Base-by-base conservation (phyloP, 2,888 invertebrate genomes). In the Julus scandinavius region DNA sequence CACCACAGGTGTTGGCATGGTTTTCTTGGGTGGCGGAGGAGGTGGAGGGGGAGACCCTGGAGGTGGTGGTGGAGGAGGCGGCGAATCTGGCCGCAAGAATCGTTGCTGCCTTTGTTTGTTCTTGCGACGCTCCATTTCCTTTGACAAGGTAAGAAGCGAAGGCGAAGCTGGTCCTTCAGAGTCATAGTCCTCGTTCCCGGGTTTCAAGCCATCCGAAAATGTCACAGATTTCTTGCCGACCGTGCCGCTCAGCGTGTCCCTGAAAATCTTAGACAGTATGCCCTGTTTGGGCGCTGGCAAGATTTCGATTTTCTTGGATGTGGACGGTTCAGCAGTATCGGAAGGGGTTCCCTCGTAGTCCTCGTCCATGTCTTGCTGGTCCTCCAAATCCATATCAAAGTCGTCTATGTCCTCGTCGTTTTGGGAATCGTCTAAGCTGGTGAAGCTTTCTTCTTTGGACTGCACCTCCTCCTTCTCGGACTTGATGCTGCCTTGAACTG, bases 191-290 rank as follows among this genome's bases (percentile, higher is more conserved):
- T 90, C 90, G 84, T 89, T 90, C 3, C 89, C 90, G 1, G 90
- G 90, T 29, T 90, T 90, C 63, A 90, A 87, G 38, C 90, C 90
- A 86, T 90, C 90, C 2, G 90, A 90, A 88, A 90, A 90, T 7
- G 90, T 90, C 29, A 90, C 90, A 0, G 89, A 89, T 85, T 90
- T 90, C 85, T 90, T 90, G 11, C 40, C 49, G 4, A n/a, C 87
- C 7, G 58, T 87, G 17, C 87, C 72, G 41, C 87, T 29, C n/a
- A 88, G 87, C 13, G 88, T 80, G n/a, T 90, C 90, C 2, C 90
- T 80, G 40, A 89, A 88, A 0, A 89, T 89, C 87, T 89, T 89
- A 11, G 90, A 50, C 13, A 90, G 50, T 87, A 90, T 90, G 13
- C 90, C 90, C 20, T 89, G 89, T 85, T 90, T 90, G 11, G 90